Evolutionary conservation across 2,797 vertebrate genomes (phyloP).

Genomic region (Remorina albescens): DNA sequence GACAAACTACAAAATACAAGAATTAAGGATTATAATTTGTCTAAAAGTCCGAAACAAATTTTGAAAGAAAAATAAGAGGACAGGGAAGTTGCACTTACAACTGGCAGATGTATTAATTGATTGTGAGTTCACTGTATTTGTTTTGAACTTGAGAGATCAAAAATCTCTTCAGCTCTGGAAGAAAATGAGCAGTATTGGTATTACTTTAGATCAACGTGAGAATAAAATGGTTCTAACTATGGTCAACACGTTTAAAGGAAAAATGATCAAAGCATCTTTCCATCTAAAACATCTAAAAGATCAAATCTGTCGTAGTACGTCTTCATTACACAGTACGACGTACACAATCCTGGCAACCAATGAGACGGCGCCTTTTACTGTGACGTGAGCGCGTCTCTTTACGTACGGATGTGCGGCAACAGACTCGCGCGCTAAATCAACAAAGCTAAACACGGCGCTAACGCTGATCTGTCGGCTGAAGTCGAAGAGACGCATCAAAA

Average conservation of each 20-base stretch:
- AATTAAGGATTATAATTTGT: too few species aligned
- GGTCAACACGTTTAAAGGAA: too few species aligned
- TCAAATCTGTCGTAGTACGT: neutral
- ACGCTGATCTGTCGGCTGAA: rapidly evolving
- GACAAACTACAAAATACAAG: neutral
- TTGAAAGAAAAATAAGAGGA: too few species aligned
- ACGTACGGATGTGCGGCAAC: conserved; percentile 30
- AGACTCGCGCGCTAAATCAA: conserved; percentile 73
- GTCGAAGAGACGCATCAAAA: rapidly evolving
- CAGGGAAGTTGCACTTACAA: too few species aligned
- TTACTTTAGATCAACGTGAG: too few species aligned
- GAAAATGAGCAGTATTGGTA: too few species aligned
- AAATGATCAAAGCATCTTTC: neutral
- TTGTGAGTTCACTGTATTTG: too few species aligned
- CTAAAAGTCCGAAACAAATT: too few species aligned
- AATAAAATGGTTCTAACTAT: neutral
- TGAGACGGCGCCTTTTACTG: neutral
- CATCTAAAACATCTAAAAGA: neutral
- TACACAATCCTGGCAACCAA: conserved; percentile 37
- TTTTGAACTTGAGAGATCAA: too few species aligned
- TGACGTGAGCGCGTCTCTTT: conserved; percentile 58
- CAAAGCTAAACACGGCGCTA: neutral
- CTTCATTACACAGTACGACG: conserved; percentile 2
- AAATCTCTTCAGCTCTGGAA: too few species aligned
- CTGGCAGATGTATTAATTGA: too few species aligned